Conservation (phyloP, 2,888 invertebrate genomes). For the Galerucella pusilla region DNA sequence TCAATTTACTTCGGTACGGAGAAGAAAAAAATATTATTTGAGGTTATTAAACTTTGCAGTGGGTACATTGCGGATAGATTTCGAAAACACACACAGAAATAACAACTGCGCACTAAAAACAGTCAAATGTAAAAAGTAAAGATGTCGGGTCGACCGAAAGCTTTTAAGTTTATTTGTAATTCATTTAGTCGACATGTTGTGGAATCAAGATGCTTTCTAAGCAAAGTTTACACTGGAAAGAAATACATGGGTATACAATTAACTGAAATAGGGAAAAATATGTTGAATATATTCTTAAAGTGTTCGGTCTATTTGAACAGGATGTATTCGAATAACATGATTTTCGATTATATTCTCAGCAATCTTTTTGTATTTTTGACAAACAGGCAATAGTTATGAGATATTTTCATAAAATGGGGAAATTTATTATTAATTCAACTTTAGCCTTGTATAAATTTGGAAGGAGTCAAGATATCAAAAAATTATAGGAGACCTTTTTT, state of each 20-base stretch:
- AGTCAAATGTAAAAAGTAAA: background rate
- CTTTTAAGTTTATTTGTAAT: conserved; percentile 23
- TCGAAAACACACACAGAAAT: background rate
- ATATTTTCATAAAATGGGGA: no score
- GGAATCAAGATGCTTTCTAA: conserved; percentile 20
- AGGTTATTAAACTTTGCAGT: no score
- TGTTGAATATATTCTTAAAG: conserved; percentile 6
- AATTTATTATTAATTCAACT: no score
- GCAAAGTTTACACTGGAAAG: conserved; percentile 15
- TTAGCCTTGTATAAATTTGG: no score
- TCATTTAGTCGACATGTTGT: conserved; percentile 24
- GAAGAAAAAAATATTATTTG: no score
- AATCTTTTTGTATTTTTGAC: background rate
- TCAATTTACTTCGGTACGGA: no score
- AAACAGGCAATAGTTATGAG: background rate
- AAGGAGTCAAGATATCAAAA: no score
- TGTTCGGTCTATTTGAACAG: conserved; percentile 13
- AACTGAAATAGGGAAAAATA: conserved; percentile 22
- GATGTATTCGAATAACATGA: conserved; percentile 7
- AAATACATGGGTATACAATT: conserved; percentile 29
- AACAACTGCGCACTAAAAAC: background rate
- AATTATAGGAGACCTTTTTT: no score
- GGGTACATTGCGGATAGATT: background rate
- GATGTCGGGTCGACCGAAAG: conserved; percentile 15
- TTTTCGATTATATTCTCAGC: conserved; percentile 23